Conservation (phyloP, 2,888 invertebrate genomes). For the Lobophora halterata region DNA sequence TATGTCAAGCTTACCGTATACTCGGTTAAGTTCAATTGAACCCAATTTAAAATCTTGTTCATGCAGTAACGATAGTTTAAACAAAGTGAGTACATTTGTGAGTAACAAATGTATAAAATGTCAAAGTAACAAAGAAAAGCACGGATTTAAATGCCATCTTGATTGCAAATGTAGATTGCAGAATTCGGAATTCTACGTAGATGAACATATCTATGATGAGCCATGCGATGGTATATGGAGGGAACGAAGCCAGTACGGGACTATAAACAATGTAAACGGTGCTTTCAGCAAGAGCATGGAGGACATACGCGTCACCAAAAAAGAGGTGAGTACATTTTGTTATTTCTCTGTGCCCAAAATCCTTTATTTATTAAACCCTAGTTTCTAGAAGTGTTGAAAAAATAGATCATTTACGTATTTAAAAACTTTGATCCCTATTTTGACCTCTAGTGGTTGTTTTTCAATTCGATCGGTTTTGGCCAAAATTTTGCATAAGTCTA, state of each 20-base stretch:
- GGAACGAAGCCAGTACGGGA: slow-evolving; percentile 47
- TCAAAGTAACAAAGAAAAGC: slow-evolving; percentile 45
- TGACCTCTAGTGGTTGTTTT: too few relatives aligned
- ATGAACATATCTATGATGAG: slow-evolving; percentile 83
- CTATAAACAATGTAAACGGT: slow-evolving; percentile 44
- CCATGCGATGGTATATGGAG: slow-evolving; percentile 57
- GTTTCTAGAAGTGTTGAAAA: too few relatives aligned
- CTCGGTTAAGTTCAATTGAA: slow-evolving; percentile 48
- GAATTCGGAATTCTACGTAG: slow-evolving; percentile 58
- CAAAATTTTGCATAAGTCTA: too few relatives aligned
- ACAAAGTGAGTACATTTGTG: slow-evolving; percentile 34
- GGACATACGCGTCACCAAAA: slow-evolving; percentile 39
- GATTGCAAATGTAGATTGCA: slow-evolving; percentile 55
- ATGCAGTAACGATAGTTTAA: slow-evolving; percentile 47
- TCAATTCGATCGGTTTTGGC: too few relatives aligned
- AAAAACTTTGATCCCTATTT: too few relatives aligned
- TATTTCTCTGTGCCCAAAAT: too few relatives aligned
- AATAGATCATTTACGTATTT: too few relatives aligned
- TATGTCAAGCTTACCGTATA: slow-evolving; percentile 65
- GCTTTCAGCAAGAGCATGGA: slow-evolving; percentile 56
- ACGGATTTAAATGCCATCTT: slow-evolving; percentile 67
- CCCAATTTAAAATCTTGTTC: slow-evolving; percentile 46
- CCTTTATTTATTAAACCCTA: too few relatives aligned
- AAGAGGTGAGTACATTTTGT: slow-evolving; percentile 45
- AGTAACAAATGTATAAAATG: slow-evolving; percentile 53